Conservation (phyloP, 2,888 invertebrate genomes). For the Ochropleura leucogaster region DNA sequence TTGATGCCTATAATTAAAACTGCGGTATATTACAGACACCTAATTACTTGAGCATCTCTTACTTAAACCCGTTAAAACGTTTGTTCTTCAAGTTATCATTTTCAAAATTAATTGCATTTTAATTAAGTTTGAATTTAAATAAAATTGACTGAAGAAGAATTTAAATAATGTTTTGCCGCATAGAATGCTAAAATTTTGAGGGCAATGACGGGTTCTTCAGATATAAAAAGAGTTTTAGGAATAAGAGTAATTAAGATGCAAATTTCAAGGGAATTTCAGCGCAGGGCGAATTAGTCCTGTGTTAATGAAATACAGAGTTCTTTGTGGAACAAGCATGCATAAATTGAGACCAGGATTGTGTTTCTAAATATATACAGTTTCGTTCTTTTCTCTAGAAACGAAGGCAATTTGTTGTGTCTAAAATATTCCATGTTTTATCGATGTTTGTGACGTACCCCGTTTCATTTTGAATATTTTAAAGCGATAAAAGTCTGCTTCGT, state of each 20-base stretch:
- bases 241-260: slow-evolving; percentile 67
- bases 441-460: slow-evolving; percentile 5
- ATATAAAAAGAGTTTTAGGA: slow-evolving; percentile 65
- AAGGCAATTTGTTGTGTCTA: slow-evolving; percentile 7
- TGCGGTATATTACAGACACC: slow-evolving; percentile 8
- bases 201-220: slow-evolving; percentile 47
- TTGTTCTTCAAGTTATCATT: slow-evolving; percentile 50
- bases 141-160: slow-evolving; percentile 70
- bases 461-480: slow-evolving; percentile 36
- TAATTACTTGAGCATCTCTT: slow-evolving; percentile 13
- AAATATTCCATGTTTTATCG: not conserved
- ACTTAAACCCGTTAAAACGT: slow-evolving; percentile 16
- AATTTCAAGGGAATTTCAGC: slow-evolving; percentile 63
- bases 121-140: slow-evolving; percentile 65
- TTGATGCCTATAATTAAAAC: slow-evolving; percentile 46
- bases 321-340: slow-evolving; percentile 61
- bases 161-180: slow-evolving; percentile 71
- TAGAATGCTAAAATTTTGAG: slow-evolving; percentile 62
- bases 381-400: slow-evolving; percentile 2
- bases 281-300: slow-evolving; percentile 60
- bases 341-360: slow-evolving; percentile 56
- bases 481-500: slow-evolving; percentile 6
- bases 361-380: slow-evolving; percentile 7
- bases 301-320: slow-evolving; percentile 65
- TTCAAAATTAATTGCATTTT: slow-evolving; percentile 70